Evolutionary conservation across 37 sponge, comb jelly and placozoan genomes (phyloP).

Genomic region (Lycopodina hypogea): DNA sequence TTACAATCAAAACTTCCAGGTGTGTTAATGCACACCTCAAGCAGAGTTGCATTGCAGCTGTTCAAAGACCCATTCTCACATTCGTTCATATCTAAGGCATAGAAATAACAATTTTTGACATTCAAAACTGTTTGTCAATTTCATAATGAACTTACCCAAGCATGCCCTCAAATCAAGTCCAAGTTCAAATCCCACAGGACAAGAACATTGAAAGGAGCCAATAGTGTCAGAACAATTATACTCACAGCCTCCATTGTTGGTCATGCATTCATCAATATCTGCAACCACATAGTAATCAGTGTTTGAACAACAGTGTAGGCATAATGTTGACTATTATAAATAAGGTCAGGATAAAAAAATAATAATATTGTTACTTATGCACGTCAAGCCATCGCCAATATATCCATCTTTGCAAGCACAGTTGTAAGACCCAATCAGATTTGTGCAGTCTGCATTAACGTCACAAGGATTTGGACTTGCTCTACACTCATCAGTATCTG

Average conservation of each 20-base stretch:
- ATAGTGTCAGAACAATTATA: conserved; percentile 25
- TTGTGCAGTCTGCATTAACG: conserved; percentile 28
- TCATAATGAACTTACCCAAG: conserved; percentile 7
- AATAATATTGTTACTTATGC: conserved; percentile 6
- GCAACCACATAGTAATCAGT: background rate
- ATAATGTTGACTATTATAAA: background rate
- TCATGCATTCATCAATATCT: conserved; percentile 49
- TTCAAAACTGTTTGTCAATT: too few species aligned
- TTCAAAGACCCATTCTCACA: background rate
- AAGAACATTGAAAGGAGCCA: conserved; percentile 31
- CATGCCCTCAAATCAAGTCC: background rate
- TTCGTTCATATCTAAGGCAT: conserved; percentile 31
- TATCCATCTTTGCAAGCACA: conserved; percentile 42
- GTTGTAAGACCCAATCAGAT: conserved; percentile 22
- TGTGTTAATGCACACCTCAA: conserved; percentile 13
- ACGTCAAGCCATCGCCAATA: conserved; percentile 2
- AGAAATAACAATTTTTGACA: background rate
- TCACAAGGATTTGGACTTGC: conserved; percentile 2
- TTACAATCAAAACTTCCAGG: conserved; percentile 31
- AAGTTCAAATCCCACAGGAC: background rate
- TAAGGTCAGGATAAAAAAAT: background rate
- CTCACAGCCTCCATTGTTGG: conserved; percentile 27
- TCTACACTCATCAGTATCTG: conserved; percentile 26
- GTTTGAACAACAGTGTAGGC: too few species aligned
- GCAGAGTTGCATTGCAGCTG: background rate